These are phyloP conservation scores for Globia sparganii DNA, from an alignment of 2,888 invertebrate genomes.

Conservation along the genomic window DNA sequence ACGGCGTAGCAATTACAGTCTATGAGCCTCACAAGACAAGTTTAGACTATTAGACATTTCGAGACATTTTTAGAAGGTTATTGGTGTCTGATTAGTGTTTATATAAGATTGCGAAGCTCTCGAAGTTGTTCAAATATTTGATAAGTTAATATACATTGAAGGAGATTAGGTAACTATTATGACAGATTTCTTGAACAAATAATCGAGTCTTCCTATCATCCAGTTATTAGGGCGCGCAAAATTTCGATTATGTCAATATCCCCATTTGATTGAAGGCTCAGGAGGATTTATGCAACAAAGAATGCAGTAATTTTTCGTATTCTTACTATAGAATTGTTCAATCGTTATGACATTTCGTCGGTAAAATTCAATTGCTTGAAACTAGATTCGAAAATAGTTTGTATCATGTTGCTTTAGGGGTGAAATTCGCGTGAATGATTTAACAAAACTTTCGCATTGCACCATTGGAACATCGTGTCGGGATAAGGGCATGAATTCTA, in stretches of 20 bases:
- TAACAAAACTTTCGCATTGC: slow-evolving; percentile 14
- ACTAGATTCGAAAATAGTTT: not conserved
- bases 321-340: not conserved
- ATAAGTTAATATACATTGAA: not conserved
- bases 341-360: not conserved
- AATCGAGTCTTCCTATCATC: not conserved
- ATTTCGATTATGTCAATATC: not conserved
- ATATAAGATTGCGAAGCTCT: not conserved
- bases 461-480: not conserved
- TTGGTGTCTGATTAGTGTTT: not conserved
- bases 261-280: not conserved
- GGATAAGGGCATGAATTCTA: slow-evolving; percentile 14
- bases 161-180: not conserved
- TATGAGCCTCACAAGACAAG: not conserved
- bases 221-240: not conserved
- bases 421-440: not conserved
- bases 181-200: not conserved
- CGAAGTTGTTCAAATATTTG: slow-evolving; percentile 1
- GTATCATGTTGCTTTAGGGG: not conserved
- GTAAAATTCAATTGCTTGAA: not conserved
- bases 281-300: not conserved
- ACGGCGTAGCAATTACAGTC: slow-evolving; percentile 17
- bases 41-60: not conserved
- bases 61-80: not conserved
- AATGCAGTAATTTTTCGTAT: not conserved